Base-by-base conservation (phyloP, 2,797 vertebrate species). In the Arvicola amphibius region DNA sequence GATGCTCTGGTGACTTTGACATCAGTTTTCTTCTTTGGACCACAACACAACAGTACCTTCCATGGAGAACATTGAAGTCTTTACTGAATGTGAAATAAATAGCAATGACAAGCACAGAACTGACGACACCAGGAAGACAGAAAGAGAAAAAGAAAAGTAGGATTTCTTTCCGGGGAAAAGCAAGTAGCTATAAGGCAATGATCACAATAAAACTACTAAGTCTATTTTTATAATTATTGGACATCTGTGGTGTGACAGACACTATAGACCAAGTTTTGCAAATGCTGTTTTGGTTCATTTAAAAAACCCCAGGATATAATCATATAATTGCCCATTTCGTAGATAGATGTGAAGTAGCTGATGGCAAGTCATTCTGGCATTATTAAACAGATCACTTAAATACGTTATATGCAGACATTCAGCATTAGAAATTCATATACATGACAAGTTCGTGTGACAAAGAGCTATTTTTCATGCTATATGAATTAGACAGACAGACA, bases 211-310 rank as follows among this genome's bases (percentile, higher is more conserved):
- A 63, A 34, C 9, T n/a, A 69, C 67, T 89, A 63, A 63, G 63
- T 87, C 37, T 89, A 89, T 80, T 95, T 94, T 87, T 76, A 87
- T 88, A 93, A 95, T 96, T 76, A 88, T 79, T 63, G 84, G 89
- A 67, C 63, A 65, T 73, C 74, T 89, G 40, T 32, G 48, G 65
- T 79, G 37, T 80, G 63, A 29, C 79, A 34, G 78, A 63, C 29
- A 89, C 29, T n/a, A 14, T 69, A 34, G n/a, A 83, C 73, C 67
- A 78, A 65, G 10, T 76, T 96, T 88, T 91, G 16, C n/a, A 88
- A 92, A 91, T 25, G 27, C 59, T 76, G 29, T 67, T 93, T 94
- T 34, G 37, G 77, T 90, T 93, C 40, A 91, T 32, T 29, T 69
- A 63, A 53, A 12, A 67, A 94, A 10, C 4, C 4, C 5, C 43